These are phyloP conservation scores for Caenorhabditis virilis DNA, from an alignment of 2,888 invertebrate genomes.

Conservation along the genomic window DNA sequence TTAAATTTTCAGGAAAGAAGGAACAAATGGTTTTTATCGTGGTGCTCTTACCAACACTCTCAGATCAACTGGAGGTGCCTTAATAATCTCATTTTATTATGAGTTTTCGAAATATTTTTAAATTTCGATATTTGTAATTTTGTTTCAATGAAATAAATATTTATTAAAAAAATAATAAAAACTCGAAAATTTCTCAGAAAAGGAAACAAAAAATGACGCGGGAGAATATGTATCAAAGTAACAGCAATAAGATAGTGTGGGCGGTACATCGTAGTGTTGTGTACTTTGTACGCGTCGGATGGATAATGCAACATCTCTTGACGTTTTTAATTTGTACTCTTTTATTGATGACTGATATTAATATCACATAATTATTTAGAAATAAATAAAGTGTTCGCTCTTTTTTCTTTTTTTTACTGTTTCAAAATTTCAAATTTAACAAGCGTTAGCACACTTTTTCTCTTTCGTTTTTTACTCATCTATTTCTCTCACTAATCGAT, in stretches of 20 bases:
- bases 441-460: neutral
- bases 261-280: conserved; percentile 20
- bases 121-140: no score
- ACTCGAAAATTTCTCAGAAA: neutral
- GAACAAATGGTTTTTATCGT: conserved; percentile 51
- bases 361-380: conserved; percentile 2
- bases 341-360: conserved; percentile 12
- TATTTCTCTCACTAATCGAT: no score
- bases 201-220: neutral
- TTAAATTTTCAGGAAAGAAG: conserved; percentile 49
- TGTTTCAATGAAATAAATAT: neutral
- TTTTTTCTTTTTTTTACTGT: neutral
- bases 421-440: neutral
- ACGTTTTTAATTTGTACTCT: conserved; percentile 6
- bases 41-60: conserved; percentile 61
- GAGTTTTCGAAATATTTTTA: conserved; percentile 62
- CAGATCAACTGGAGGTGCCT: conserved; percentile 60
- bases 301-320: no score
- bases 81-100: conserved; percentile 65
- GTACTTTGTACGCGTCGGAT: conserved; percentile 35
- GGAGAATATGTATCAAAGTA: no score
- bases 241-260: neutral
- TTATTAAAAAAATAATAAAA: conserved; percentile 1
- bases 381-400: neutral
- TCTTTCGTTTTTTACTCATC: neutral